Evolutionary conservation across 2,113 vertebrate species (phyloP).

Genomic region (Oceanodroma tethys): DNA sequence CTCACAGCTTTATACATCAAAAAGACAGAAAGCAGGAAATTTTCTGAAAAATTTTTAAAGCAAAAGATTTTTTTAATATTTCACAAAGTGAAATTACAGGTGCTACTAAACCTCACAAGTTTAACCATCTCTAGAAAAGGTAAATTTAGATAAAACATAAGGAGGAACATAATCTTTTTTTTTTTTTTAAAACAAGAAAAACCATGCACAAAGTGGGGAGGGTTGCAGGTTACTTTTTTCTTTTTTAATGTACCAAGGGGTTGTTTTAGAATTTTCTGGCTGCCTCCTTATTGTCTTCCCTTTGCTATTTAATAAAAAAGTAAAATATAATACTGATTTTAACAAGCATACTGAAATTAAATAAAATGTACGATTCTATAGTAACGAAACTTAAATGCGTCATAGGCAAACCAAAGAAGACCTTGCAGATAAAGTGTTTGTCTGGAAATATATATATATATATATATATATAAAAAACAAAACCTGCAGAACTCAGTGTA

Average conservation of each 20-base stretch:
- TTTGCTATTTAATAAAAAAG: not conserved
- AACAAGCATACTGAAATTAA: not conserved
- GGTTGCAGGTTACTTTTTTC: not conserved
- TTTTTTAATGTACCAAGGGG: not conserved
- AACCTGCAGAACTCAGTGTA: not conserved
- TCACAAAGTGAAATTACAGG: not conserved
- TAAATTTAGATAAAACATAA: not conserved
- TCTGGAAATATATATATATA: accelerated
- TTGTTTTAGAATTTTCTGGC: not conserved
- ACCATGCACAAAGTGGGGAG: not conserved
- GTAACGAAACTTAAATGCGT: not conserved
- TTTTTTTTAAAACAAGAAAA: not conserved
- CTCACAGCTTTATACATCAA: not conserved
- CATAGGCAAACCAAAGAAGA: not conserved
- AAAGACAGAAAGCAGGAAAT: not conserved
- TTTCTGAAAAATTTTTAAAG: not conserved
- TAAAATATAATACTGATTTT: not conserved
- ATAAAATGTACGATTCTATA: not conserved
- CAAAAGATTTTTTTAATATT: not conserved
- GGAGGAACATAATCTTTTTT: not conserved
- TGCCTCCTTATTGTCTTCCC: not conserved
- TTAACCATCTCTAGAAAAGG: not conserved
- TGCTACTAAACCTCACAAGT: not conserved
- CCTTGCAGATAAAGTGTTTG: not conserved
- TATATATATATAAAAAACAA: accelerated